Percentiles rank a stretch among this genome's conserved stretches.
phyloP scores from a whole-genome alignment of 2,797 vertebrate genomes.

The Discoglossus pictus region DNA sequence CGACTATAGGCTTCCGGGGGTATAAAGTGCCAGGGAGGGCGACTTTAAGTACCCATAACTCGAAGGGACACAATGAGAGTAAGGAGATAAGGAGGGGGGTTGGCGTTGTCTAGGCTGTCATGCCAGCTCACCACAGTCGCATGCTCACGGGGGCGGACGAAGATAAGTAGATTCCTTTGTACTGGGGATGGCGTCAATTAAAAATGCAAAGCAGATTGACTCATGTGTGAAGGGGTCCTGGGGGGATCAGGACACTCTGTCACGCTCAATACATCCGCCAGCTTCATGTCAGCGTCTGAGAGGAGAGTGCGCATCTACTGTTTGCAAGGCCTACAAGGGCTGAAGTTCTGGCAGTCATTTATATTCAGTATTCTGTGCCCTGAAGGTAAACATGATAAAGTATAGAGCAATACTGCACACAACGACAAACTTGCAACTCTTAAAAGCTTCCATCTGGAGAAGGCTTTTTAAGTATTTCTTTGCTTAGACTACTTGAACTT shows the following conservation, averaged over 20 bases:
- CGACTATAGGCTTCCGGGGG: slow-evolving; percentile 30
- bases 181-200: slow-evolving; percentile 57
- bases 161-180: slow-evolving; percentile 56
- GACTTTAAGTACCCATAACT: slow-evolving; percentile 40
- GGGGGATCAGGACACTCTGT: slow-evolving; percentile 49
- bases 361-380: slow-evolving; percentile 43
- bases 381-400: slow-evolving; percentile 29
- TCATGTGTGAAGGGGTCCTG: slow-evolving; percentile 56
- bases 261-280: slow-evolving; percentile 48
- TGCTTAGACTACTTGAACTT: too few relatives aligned
- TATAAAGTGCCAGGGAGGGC: slow-evolving; percentile 17
- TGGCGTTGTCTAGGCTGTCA: slow-evolving; percentile 43
- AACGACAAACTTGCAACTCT: slow-evolving; percentile 10
- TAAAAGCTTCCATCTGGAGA: slow-evolving; percentile 26
- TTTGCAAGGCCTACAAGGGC: slow-evolving; percentile 18
- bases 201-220: slow-evolving; percentile 60
- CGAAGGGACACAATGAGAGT: slow-evolving; percentile 53
- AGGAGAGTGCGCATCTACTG: not conserved
- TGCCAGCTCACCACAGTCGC: slow-evolving; percentile 36
- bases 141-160: slow-evolving; percentile 37
- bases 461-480: slow-evolving; percentile 15
- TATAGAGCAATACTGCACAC: slow-evolving; percentile 22
- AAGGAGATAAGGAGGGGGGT: slow-evolving; percentile 35
- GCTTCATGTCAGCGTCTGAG: slow-evolving; percentile 18
- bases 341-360: slow-evolving; percentile 38